Percentiles rank a stretch among this genome's conserved stretches.
phyloP scores from a whole-genome alignment of 92 coral and sea anemone species.

The Porites rus region DNA sequence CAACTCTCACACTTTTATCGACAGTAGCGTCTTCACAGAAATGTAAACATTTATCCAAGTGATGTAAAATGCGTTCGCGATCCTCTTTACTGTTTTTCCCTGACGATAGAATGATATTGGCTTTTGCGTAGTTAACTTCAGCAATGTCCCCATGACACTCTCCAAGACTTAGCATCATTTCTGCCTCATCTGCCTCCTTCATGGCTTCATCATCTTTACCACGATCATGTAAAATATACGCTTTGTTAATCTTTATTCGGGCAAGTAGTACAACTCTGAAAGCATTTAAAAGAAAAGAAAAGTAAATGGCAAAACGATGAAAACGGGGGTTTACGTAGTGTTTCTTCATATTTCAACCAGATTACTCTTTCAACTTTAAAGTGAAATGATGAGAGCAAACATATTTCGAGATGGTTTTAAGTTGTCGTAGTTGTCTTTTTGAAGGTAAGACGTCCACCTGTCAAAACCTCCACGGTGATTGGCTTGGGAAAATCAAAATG shows the following conservation, averaged over 20 bases:
- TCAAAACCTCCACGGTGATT: too few species aligned
- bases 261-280: conserved; percentile 32
- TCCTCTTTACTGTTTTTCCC: conserved; percentile 19
- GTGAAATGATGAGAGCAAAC: too few species aligned
- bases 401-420: too few species aligned
- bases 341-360: too few species aligned
- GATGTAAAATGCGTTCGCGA: conserved; percentile 11
- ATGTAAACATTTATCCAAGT: conserved; percentile 31
- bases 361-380: too few species aligned
- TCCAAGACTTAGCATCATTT: conserved; percentile 32
- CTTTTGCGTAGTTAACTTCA: conserved; percentile 39
- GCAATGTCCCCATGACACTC: conserved; percentile 44
- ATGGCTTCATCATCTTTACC: conserved; percentile 42
- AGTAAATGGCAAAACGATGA: neutral
- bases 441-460: too few species aligned
- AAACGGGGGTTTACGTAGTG: too few species aligned
- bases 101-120: conserved; percentile 41
- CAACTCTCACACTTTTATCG: conserved; percentile 27
- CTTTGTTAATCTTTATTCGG: conserved; percentile 38
- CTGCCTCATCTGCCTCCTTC: conserved; percentile 52
- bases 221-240: conserved; percentile 28
- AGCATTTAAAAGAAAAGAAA: neutral
- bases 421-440: too few species aligned
- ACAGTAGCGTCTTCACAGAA: conserved; percentile 50
- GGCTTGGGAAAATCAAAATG: too few species aligned